Conservation (phyloP, 2,888 invertebrate genomes). For the Alloscopus bannaensis region DNA sequence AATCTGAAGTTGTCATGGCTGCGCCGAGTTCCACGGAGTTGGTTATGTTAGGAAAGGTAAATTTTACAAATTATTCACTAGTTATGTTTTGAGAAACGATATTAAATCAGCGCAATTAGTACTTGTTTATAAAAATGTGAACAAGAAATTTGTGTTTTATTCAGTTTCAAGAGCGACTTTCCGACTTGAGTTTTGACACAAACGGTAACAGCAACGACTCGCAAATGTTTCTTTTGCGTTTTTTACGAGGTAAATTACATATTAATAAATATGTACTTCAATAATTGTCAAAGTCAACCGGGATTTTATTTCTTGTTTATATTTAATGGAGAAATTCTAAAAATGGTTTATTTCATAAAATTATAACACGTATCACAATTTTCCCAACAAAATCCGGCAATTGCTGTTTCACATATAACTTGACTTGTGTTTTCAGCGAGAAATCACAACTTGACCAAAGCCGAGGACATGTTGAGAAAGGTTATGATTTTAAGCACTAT, state of each 20-base stretch:
- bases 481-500: not conserved
- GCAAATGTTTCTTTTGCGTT: constrained; percentile 65
- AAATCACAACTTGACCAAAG: constrained; percentile 13
- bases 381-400: too few relatives aligned
- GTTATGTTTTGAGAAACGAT: too few relatives aligned
- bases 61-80: too few relatives aligned
- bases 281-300: not conserved
- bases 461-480: constrained; percentile 38
- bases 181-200: constrained; percentile 60
- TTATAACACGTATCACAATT: too few relatives aligned
- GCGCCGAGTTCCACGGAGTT: not conserved
- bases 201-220: constrained; percentile 50
- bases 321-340: not conserved
- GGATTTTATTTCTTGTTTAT: not conserved
- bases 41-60: too few relatives aligned
- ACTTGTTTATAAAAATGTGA: too few relatives aligned
- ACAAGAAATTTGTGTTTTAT: too few relatives aligned
- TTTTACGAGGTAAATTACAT: constrained; percentile 50
- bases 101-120: too few relatives aligned
- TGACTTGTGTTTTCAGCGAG: constrained; percentile 12
- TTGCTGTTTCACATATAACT: not conserved
- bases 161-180: constrained; percentile 60
- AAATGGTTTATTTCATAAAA: not conserved
- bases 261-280: constrained; percentile 34
- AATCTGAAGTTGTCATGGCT: not conserved